Base-by-base conservation (phyloP, 2,888 invertebrate species). In the Eutolmus rufibarbis region DNA sequence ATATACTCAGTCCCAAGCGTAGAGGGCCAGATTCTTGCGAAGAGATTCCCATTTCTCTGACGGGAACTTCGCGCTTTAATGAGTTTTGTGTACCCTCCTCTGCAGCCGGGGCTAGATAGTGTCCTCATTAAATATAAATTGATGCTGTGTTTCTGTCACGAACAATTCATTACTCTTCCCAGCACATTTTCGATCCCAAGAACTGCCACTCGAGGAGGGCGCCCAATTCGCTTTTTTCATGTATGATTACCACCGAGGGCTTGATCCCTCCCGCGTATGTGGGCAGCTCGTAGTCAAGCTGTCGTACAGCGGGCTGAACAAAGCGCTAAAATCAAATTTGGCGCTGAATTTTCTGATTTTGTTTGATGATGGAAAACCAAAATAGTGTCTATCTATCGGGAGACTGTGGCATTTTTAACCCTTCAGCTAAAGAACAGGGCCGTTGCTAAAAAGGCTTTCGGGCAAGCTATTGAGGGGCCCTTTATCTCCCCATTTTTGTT, bases 81-180 rank as follows among this genome's bases (percentile, higher is more conserved):
- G 78, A 78, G 40, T 78, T 78, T 40, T 40, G 46, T 78, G 78
- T 78, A 23, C 78, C 78, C 78, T 40, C 43, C 43, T 9, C 77
- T 19, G 40, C 19, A 43, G n/a, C 23, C n/a, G 78, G 43, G 19
- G 5, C 23, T 78, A 57, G 37, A 78, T 78, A 43, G 78, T 78
- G 40, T 78, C 78, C 78, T 78, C 78, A 78, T 78, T 78, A 78
- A 78, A 78, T 78, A 78, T 78, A 78, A 78, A 78, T 78, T 78
- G 78, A 78, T 78, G 43, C 23, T 78, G 78, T 78, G 37, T 78
- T 78, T 78, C 46, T 78, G 43, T 78, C 78, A 78, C 19, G 78
- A 78, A 78, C 78, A 40, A 78, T 78, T 78, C 37, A 78, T 78
- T 78, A 78, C 43, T 78, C 43, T 40, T 78, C 43, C 43, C 40